Evolutionary conservation across 2,113 vertebrate genomes (phyloP).

Genomic region (Oncorhynchus mykiss): DNA sequence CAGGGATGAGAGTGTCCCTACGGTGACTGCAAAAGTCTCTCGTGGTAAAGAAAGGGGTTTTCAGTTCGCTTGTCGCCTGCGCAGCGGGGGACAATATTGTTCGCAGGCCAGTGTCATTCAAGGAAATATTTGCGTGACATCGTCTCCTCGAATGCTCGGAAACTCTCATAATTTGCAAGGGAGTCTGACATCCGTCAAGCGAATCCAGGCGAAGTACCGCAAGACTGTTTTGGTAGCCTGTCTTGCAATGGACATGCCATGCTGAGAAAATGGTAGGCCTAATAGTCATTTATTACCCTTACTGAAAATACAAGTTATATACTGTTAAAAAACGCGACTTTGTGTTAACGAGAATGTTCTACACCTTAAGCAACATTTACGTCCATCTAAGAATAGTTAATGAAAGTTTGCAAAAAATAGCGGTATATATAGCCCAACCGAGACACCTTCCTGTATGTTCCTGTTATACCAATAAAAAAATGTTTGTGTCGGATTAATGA

Average conservation of each 20-base stretch:
- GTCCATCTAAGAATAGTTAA: too few species aligned
- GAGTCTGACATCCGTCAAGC: background rate
- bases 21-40: conserved; percentile 40
- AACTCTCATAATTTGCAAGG: conserved; percentile 17
- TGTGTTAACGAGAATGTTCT: background rate
- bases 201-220: background rate
- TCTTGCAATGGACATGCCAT: background rate
- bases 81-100: conserved; percentile 28
- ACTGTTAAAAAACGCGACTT: background rate
- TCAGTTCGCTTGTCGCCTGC: conserved; percentile 37
- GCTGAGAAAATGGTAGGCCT: background rate
- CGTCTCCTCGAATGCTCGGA: conserved; percentile 19
- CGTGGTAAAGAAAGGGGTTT: conserved; percentile 17
- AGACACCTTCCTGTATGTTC: background rate
- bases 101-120: conserved; percentile 21
- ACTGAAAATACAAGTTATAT: background rate
- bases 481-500: too few species aligned
- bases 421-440: background rate
- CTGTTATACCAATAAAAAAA: background rate
- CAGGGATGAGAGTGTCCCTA: conserved; percentile 49
- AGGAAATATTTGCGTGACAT: conserved; percentile 32
- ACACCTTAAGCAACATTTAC: too few species aligned
- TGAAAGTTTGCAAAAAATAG: background rate
- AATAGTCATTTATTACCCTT: background rate
- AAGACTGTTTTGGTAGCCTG: background rate